A percentile compares a stretch with the other conserved stretches of the same genome.
Evolutionary conservation across 2,797 vertebrate species (phyloP).

Genomic region (Lepilemur septentrionalis): DNA sequence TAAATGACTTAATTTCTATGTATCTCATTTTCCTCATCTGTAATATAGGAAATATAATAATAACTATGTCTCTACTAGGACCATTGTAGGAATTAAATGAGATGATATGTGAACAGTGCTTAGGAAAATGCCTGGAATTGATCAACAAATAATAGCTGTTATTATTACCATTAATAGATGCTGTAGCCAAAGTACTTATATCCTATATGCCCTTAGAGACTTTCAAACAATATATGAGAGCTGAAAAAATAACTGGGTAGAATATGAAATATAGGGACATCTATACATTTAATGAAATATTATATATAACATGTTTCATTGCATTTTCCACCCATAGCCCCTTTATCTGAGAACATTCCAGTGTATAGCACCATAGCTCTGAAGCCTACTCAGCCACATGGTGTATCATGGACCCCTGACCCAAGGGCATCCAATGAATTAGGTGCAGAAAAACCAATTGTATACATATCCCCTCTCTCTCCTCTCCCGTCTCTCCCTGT

Average conservation of each 20-base stretch:
- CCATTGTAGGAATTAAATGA: background rate
- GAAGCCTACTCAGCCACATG: background rate
- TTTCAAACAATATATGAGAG: background rate
- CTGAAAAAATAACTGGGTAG: background rate
- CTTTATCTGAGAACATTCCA: background rate
- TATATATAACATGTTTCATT: background rate
- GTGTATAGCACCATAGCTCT: background rate
- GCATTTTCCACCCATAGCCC: background rate
- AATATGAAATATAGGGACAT: background rate
- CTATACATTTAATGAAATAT: background rate
- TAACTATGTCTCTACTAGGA: background rate
- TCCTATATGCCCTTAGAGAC: background rate
- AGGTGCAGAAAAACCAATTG: background rate
- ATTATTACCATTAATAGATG: background rate
- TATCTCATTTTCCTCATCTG: background rate
- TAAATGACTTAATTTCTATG: background rate
- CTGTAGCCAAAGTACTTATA: background rate
- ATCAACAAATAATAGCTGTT: background rate
- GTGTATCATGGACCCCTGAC: background rate
- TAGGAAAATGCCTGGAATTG: background rate
- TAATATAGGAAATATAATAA: background rate
- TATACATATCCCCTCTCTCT: background rate
- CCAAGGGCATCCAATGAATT: background rate
- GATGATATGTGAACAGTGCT: background rate
- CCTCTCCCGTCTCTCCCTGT: background rate